phyloP scores from a whole-genome alignment of 2,797 vertebrate species.

The Brachyalestes nurse region DNA sequence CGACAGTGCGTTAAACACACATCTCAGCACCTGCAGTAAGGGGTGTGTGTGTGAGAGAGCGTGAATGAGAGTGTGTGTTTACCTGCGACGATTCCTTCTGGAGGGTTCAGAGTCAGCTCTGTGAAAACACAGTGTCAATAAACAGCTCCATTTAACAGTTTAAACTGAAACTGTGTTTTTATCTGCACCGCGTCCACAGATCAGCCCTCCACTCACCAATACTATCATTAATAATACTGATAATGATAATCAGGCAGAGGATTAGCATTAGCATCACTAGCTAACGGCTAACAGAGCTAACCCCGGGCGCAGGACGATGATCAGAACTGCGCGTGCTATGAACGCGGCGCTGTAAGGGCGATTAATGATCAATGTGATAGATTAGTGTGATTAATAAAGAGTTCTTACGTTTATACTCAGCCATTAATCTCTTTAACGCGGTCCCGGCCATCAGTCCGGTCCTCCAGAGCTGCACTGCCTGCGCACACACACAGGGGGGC shows the following conservation, averaged over 20 bases:
- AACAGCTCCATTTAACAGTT: not conserved
- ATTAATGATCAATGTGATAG: too few species aligned
- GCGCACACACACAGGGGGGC: not conserved
- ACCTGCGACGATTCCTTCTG: constrained; percentile 98
- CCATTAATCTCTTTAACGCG: constrained; percentile 82
- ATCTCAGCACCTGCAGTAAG: not conserved
- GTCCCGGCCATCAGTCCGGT: constrained; percentile 76
- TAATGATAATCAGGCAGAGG: too few species aligned
- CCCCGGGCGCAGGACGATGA: too few species aligned
- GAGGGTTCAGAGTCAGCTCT: constrained; percentile 96
- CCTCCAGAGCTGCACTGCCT: not conserved
- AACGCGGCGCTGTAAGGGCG: too few species aligned
- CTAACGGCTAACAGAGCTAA: not conserved
- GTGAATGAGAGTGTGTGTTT: constrained; percentile 60
- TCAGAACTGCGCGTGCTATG: too few species aligned
- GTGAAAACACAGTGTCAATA: constrained; percentile 12
- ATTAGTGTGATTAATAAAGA: too few species aligned
- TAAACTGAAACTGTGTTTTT: too few species aligned
- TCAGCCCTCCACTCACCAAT: too few species aligned
- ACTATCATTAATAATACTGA: too few species aligned
- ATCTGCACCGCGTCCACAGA: too few species aligned
- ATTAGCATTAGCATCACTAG: not conserved
- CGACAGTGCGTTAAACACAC: not conserved
- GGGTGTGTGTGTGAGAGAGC: not conserved
- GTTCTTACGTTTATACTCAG: constrained; percentile 81